Evolutionary conservation across 2,888 invertebrate genomes (phyloP).

Genomic region (Scrobipalpa atriplicella): DNA sequence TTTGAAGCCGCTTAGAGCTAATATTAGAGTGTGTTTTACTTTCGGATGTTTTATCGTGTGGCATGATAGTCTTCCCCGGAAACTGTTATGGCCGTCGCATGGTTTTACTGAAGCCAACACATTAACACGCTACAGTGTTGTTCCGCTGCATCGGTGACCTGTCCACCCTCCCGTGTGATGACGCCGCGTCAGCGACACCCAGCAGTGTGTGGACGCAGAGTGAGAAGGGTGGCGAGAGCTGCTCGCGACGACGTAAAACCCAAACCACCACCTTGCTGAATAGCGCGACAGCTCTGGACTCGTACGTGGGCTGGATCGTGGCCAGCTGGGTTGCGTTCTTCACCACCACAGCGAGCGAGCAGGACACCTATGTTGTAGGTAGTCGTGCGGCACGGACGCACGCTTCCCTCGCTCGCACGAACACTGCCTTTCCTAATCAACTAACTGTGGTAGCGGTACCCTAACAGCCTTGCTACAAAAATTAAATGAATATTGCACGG

Average conservation of each 20-base stretch:
- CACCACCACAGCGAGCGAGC: conserved; percentile 63
- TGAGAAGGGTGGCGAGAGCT: conserved; percentile 51
- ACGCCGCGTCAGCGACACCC: conserved; percentile 51
- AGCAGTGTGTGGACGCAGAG: conserved; percentile 33
- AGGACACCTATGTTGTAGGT: conserved; percentile 74
- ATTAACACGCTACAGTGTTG: conserved; percentile 68
- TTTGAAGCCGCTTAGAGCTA: conserved; percentile 28
- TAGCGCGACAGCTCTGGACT: conserved; percentile 71
- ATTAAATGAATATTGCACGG: neutral
- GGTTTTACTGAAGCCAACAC: conserved; percentile 37
- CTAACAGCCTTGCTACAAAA: neutral
- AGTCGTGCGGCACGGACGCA: conserved; percentile 42
- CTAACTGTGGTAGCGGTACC: conserved; percentile 4
- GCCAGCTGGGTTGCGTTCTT: conserved; percentile 76
- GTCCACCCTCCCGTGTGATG: conserved; percentile 65
- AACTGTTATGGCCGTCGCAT: conserved; percentile 33
- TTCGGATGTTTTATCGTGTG: conserved; percentile 38
- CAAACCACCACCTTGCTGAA: conserved; percentile 64
- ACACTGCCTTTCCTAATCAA: neutral
- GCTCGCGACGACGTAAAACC: conserved; percentile 62
- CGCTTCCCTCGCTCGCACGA: conserved; percentile 31
- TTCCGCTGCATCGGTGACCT: conserved; percentile 79
- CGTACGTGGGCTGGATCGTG: conserved; percentile 74
- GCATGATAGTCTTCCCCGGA: conserved; percentile 41
- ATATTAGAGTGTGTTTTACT: conserved; percentile 14